phyloP scores from a whole-genome alignment of 2,888 invertebrate genomes.

The Caenorhabditis uteleia region DNA sequence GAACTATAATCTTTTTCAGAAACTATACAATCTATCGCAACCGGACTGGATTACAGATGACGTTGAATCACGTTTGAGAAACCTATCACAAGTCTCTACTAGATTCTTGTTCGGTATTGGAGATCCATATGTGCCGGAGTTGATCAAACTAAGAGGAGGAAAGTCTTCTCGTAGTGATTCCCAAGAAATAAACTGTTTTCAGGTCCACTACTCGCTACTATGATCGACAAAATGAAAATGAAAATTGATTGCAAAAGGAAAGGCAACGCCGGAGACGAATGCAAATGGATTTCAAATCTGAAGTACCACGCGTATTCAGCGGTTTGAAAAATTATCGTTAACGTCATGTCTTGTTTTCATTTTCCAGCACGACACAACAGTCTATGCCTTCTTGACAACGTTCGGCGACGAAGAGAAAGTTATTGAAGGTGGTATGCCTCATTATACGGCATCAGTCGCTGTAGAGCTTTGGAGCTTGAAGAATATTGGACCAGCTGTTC shows the following conservation, averaged over 20 bases:
- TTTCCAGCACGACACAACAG: constrained; percentile 65
- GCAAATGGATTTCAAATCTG: constrained; percentile 51
- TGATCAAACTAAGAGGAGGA: constrained; percentile 50
- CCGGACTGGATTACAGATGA: constrained; percentile 54
- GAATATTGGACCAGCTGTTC: constrained; percentile 52
- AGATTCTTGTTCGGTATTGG: constrained; percentile 56
- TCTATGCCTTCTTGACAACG: constrained; percentile 62
- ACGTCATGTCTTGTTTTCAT: not conserved
- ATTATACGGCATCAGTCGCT: constrained; percentile 64
- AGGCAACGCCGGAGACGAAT: constrained; percentile 39
- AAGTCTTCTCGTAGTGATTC: too few relatives aligned
- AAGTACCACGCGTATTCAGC: constrained; percentile 67
- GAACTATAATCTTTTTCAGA: constrained; percentile 29
- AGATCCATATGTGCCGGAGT: constrained; percentile 55
- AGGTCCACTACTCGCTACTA: constrained; percentile 31
- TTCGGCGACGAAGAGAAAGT: constrained; percentile 65
- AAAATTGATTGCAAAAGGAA: constrained; percentile 36
- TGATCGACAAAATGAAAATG: constrained; percentile 45
- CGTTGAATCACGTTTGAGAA: constrained; percentile 42
- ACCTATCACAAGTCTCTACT: constrained; percentile 56
- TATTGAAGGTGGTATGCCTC: constrained; percentile 62
- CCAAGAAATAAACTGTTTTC: too few relatives aligned
- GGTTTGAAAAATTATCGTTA: constrained; percentile 31
- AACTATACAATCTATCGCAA: constrained; percentile 56
- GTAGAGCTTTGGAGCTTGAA: constrained; percentile 61